phyloP scores from a whole-genome alignment of 1,140 invertebrate genomes.

The Anagrus nilaparvatae region DNA sequence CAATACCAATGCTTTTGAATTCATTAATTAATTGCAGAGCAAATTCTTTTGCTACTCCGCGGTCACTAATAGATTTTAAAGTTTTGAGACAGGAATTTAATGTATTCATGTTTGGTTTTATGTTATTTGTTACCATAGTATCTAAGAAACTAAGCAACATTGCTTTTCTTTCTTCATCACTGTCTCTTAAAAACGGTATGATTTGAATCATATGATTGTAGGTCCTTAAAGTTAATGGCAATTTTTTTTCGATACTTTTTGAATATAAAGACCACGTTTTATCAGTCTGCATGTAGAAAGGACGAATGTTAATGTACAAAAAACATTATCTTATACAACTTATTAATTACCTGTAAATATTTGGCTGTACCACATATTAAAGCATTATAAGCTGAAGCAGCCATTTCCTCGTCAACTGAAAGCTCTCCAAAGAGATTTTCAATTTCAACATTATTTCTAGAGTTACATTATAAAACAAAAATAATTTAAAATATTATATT shows the following conservation, averaged over 20 bases:
- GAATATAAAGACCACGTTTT: slow-evolving; percentile 53
- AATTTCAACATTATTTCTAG: slow-evolving; percentile 17
- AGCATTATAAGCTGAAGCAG: slow-evolving; percentile 38
- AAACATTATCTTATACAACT: slow-evolving; percentile 6
- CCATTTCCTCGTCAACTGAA: slow-evolving; percentile 35
- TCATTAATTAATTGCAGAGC: slow-evolving; percentile 52
- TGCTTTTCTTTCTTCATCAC: background rate
- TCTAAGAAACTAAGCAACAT: slow-evolving; percentile 48
- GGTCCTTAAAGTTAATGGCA: slow-evolving; percentile 51
- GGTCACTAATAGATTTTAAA: background rate
- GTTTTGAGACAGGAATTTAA: slow-evolving; percentile 56
- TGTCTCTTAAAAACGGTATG: slow-evolving; percentile 50
- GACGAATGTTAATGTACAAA: slow-evolving; percentile 9
- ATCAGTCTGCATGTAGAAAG: slow-evolving; percentile 44
- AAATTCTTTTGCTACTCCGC: background rate
- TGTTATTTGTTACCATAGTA: slow-evolving; percentile 47
- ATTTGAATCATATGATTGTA: slow-evolving; percentile 63
- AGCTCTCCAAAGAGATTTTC: slow-evolving; percentile 27
- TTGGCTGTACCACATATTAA: slow-evolving; percentile 50
- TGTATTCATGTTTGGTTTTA: slow-evolving; percentile 62
- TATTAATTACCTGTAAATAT: slow-evolving; percentile 34
- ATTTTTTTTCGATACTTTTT: slow-evolving; percentile 54
- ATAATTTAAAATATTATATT: slow-evolving; percentile 5
- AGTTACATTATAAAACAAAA: too few relatives aligned
- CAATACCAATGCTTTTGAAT: slow-evolving; percentile 59